Percentiles rank a stretch among this genome's conserved stretches.
These are phyloP conservation scores for Drosophila affinis DNA, from an alignment of 2,888 invertebrate genomes.

Conservation along the genomic window DNA sequence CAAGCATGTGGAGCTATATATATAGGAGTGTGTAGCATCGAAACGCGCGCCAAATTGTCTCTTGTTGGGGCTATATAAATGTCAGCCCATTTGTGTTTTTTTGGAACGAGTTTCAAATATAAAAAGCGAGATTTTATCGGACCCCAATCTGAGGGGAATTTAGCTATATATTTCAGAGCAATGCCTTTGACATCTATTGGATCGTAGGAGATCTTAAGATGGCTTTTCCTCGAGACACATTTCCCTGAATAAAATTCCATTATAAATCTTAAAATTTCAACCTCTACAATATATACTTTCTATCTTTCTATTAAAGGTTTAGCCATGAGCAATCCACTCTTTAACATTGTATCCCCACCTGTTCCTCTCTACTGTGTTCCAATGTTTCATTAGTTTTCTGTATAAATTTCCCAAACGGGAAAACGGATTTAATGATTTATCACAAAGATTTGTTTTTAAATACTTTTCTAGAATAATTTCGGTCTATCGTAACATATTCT, in stretches of 20 bases:
- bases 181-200: not conserved
- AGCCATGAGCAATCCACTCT: not conserved
- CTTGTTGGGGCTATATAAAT: conserved; percentile 10
- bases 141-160: too few relatives aligned
- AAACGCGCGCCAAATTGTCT: conserved; percentile 37
- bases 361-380: too few relatives aligned
- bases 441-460: not conserved
- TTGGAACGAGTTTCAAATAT: conserved; percentile 1
- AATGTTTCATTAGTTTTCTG: not conserved
- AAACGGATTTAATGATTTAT: not conserved
- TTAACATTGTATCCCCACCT: too few relatives aligned
- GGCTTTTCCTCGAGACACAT: not conserved
- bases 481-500: too few relatives aligned
- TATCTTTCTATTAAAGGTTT: not conserved
- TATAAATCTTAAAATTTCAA: not conserved
- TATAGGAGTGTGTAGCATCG: conserved; percentile 10
- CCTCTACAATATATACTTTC: not conserved
- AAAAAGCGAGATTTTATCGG: not conserved
- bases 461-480: too few relatives aligned
- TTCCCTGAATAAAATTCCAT: not conserved
- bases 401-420: not conserved
- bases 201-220: not conserved
- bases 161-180: not conserved
- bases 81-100: conserved; percentile 9
- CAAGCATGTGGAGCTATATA: conserved; percentile 13